Evolutionary conservation across 2,797 vertebrate genomes (phyloP).

Genomic region (Poecilia gillii): DNA sequence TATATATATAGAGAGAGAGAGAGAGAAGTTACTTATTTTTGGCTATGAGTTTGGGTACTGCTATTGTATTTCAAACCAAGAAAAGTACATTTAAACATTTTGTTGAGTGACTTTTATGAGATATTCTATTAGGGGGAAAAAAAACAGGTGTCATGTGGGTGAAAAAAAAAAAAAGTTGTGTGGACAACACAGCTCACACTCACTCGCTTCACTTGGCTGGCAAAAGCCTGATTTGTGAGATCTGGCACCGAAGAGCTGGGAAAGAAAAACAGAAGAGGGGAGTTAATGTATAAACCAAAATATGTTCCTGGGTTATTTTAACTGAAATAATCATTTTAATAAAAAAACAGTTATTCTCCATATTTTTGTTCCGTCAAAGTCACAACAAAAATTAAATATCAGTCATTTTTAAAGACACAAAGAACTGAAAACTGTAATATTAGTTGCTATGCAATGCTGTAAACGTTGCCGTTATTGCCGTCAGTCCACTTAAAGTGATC

Average conservation of each 20-base stretch:
- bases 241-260: constrained; percentile 82
- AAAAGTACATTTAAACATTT: background rate
- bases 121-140: background rate
- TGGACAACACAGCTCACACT: constrained; percentile 36
- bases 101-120: background rate
- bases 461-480: background rate
- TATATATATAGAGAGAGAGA: too few species aligned
- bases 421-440: too few species aligned
- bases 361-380: background rate
- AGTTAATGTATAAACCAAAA: constrained; percentile 2
- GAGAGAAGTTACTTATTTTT: background rate
- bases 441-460: background rate
- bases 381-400: background rate
- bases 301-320: background rate
- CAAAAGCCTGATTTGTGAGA: constrained; percentile 80
- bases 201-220: constrained; percentile 90
- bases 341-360: constrained; percentile 1
- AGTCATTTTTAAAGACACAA: background rate
- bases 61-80: background rate
- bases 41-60: background rate
- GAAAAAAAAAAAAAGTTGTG: background rate
- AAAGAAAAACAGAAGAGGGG: constrained; percentile 9
- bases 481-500: background rate
- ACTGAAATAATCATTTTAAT: background rate
- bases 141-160: background rate